Conservation (phyloP, 2,888 invertebrate species). For the Troides aeacus region DNA sequence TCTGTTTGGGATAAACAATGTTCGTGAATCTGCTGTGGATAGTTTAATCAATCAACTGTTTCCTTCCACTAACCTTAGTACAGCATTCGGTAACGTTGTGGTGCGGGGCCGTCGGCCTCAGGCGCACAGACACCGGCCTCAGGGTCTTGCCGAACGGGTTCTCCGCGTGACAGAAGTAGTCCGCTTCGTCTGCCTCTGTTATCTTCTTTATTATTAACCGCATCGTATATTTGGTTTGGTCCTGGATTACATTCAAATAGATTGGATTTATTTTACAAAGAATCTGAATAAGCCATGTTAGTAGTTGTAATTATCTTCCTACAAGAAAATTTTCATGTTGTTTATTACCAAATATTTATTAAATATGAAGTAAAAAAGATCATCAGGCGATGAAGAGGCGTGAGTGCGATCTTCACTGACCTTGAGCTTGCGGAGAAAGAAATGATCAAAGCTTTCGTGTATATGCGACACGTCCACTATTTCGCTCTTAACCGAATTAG, state of each 20-base stretch:
- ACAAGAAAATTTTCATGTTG: no score
- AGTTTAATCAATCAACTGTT: neutral
- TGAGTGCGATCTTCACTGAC: no score
- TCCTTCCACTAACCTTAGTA: conserved; percentile 52
- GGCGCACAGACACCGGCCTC: conserved; percentile 85
- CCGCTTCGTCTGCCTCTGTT: conserved; percentile 85
- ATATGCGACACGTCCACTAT: no score
- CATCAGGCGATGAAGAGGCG: no score
- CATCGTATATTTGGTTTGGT: conserved; percentile 86
- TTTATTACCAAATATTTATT: no score
- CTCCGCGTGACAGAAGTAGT: conserved; percentile 92
- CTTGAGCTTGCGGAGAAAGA: no score
- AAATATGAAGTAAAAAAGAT: no score
- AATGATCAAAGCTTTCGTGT: no score
- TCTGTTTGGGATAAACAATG: conserved; percentile 43
- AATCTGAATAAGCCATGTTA: no score
- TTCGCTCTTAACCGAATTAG: no score
- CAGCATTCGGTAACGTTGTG: conserved; percentile 91
- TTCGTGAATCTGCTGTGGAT: neutral
- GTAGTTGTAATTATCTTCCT: no score
- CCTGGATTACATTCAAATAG: conserved; percentile 50
- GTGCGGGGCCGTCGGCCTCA: conserved; percentile 81
- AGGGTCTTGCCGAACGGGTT: conserved; percentile 88
- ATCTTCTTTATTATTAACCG: conserved; percentile 86
- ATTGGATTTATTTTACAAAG: no score